A percentile compares a stretch with the other conserved stretches of the same genome.
phyloP scores from a whole-genome alignment of 2,113 vertebrate species.

The Sceloporus tristichus region DNA sequence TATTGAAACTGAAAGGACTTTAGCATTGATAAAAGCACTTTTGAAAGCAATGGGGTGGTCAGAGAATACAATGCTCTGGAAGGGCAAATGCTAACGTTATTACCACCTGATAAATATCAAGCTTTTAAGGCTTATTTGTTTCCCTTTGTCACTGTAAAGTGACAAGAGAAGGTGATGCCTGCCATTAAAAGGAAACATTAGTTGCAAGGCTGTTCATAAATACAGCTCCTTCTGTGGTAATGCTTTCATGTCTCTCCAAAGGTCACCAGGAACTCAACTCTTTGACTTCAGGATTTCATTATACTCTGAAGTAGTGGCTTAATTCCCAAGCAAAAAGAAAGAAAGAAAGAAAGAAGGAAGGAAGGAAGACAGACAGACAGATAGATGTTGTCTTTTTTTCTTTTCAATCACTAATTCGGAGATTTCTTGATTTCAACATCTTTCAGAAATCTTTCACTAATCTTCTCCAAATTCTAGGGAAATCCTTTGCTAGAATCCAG shows the following conservation, averaged over 20 bases:
- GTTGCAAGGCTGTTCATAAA: slow-evolving; percentile 63
- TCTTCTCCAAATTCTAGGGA: too few species aligned
- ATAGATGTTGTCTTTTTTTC: too few species aligned
- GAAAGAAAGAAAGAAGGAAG: background rate
- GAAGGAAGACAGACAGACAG: background rate
- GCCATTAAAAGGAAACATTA: slow-evolving; percentile 56
- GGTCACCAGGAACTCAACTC: background rate
- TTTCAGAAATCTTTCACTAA: too few species aligned
- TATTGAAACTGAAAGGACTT: background rate
- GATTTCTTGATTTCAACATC: too few species aligned
- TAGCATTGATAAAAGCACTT: slow-evolving; percentile 30
- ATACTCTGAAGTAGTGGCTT: background rate
- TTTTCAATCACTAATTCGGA: too few species aligned
- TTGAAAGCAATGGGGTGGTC: background rate
- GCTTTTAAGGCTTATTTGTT: slow-evolving; percentile 60
- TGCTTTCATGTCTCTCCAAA: background rate
- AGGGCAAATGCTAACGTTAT: slow-evolving; percentile 26
- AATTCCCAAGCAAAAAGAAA: background rate
- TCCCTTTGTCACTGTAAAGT: slow-evolving; percentile 49
- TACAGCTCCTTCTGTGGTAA: slow-evolving; percentile 31
- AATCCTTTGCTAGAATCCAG: too few species aligned
- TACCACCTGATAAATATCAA: slow-evolving; percentile 42
- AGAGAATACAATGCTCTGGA: background rate
- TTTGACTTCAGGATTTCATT: background rate
- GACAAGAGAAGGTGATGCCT: slow-evolving; percentile 60